Base-by-base conservation (phyloP, 2,797 vertebrate species). In the Phrynocephalus vlangalii region DNA sequence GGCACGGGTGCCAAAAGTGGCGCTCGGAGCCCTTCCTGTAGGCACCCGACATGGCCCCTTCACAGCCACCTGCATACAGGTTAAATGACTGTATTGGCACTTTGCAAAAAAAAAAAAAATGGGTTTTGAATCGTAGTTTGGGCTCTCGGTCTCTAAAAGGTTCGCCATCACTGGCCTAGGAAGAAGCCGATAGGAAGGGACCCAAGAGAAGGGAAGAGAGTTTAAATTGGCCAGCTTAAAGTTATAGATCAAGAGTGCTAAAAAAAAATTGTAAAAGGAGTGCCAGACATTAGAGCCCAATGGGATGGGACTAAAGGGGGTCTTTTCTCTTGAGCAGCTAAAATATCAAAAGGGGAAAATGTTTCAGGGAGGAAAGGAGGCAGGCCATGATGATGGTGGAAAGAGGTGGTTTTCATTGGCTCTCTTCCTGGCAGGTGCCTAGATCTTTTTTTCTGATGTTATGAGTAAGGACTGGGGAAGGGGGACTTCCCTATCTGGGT, bases 201-300 rank as follows among this genome's bases (percentile, higher is more conserved):
- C 66, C 15, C 83, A 79, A 85, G 86, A 63, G 82, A 70, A 5
- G 15, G 28, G 77, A 68, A 70, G 60, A 70, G 30, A 13, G 85
- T 87, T 86, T 86, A 87, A 81, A 1, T 79, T 75, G 52, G 86
- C 82, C 91, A 90, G 63, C 87, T 72, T 70, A 67, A 76, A 44
- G 63, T 91, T 33, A 86, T 30, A 38, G 15, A 75, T 22, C 15
- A 28, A 11, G 15, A 70, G 3, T 68, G 50, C 13, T 1, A 63
- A 15, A 79, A 1, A 56, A 7, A 81, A 56, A 56, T 56, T 0
- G 44, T 5, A 18, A 87, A 66, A 28, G 79, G 67, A 88, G 82
- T 0, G 38, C 52, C 72, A 33, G 48, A 52, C 15, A 5, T n/a
- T 48, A 52, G 79, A n/a, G 7, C 81, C 77, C 0, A 0, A 84